phyloP scores from a whole-genome alignment of 2,888 invertebrate species.

The Papilio demoleus region DNA sequence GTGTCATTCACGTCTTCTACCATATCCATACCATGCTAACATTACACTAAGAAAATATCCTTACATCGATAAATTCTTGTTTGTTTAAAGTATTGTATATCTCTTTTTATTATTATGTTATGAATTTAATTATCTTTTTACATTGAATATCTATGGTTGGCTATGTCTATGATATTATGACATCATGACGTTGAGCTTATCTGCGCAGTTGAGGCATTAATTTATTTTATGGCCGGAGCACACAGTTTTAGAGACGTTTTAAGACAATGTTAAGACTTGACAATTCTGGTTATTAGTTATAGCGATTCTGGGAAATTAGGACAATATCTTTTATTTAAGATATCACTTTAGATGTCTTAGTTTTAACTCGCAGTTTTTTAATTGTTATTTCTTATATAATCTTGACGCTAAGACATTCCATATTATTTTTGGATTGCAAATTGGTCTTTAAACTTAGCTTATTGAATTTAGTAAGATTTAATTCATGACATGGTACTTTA shows the following conservation, averaged over 20 bases:
- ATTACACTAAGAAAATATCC: no score
- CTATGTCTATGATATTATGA: slow-evolving; percentile 40
- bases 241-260: slow-evolving; percentile 17
- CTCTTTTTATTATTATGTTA: background rate
- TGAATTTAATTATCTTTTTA: slow-evolving; percentile 13
- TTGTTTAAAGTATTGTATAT: background rate
- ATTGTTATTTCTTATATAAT: no score
- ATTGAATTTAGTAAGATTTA: no score
- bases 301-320: background rate
- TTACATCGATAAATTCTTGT: background rate
- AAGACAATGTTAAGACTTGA: slow-evolving; percentile 20
- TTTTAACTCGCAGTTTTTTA: background rate
- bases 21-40: no score
- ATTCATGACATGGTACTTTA: no score
- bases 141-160: slow-evolving; percentile 10
- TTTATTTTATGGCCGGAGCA: slow-evolving; percentile 40
- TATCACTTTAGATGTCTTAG: slow-evolving; percentile 2
- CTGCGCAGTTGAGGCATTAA: slow-evolving; percentile 43
- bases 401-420: no score
- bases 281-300: slow-evolving; percentile 19
- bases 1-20: no score
- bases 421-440: no score
- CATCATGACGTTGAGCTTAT: slow-evolving; percentile 41
- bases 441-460: no score
- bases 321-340: background rate